phyloP scores from a whole-genome alignment of 2,888 invertebrate species.

The Eudemis profundana region DNA sequence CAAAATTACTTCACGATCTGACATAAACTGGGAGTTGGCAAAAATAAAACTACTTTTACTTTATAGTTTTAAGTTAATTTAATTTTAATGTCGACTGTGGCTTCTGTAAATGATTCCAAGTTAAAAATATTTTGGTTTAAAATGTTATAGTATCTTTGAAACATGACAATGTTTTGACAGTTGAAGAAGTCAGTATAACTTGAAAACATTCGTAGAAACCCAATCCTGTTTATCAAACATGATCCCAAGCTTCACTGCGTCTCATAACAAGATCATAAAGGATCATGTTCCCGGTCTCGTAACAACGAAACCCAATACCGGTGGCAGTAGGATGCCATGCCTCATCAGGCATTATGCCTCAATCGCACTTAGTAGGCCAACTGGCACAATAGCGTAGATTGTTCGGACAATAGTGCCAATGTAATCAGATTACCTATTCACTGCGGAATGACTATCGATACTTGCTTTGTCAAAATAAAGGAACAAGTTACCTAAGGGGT shows the following conservation, averaged over 20 bases:
- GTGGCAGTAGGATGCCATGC: constrained; percentile 29
- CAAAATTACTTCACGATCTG: no score
- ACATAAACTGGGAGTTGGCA: no score
- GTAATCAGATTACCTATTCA: constrained; percentile 30
- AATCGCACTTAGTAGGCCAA: constrained; percentile 38
- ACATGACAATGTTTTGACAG: no score
- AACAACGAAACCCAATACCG: constrained; percentile 30
- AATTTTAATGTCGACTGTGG: no score
- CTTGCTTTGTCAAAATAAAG: constrained; percentile 21
- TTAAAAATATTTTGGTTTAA: no score
- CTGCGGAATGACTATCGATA: constrained; percentile 10
- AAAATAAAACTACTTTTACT: no score
- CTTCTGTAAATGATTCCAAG: no score
- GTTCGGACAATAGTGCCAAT: constrained; percentile 31
- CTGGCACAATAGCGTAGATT: constrained; percentile 24
- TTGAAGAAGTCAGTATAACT: background rate
- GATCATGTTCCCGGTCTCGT: constrained; percentile 31
- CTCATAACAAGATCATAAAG: constrained; percentile 33
- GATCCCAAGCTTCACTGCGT: constrained; percentile 17
- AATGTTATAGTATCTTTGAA: no score
- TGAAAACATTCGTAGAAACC: constrained; percentile 18
- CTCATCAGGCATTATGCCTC: constrained; percentile 35
- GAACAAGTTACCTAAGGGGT: background rate
- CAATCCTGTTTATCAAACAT: constrained; percentile 18
- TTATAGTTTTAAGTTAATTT: no score